Conservation (phyloP, 2,113 vertebrate species). For the Passer domesticus region DNA sequence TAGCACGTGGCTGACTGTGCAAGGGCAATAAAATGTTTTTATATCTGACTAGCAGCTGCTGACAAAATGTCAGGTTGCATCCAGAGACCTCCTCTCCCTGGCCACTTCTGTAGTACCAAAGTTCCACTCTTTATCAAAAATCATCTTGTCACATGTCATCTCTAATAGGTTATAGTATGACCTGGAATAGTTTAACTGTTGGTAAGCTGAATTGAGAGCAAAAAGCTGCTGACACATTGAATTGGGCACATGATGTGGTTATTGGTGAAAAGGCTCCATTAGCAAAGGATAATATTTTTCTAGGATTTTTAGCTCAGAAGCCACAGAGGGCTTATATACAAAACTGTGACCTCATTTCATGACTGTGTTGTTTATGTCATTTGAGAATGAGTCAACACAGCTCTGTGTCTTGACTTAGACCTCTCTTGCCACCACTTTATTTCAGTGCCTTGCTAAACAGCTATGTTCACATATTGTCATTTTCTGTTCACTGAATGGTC, state of each 20-base stretch:
- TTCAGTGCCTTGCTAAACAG: background rate
- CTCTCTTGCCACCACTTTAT: background rate
- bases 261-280: background rate
- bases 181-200: background rate
- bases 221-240: background rate
- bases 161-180: background rate
- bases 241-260: background rate
- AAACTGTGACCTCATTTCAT: background rate
- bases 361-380: background rate
- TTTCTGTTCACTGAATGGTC: background rate
- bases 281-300: background rate
- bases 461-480: background rate
- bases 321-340: background rate
- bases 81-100: background rate
- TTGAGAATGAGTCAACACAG: background rate
- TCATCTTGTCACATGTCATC: background rate
- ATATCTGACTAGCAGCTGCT: background rate
- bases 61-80: background rate
- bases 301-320: background rate
- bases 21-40: background rate
- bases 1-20: background rate
- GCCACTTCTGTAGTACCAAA: background rate
- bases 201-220: background rate
- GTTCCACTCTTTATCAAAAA: background rate
- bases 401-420: background rate